Evolutionary conservation across 1,140 invertebrate genomes (phyloP).

Genomic region (Helicoverpa zea): DNA sequence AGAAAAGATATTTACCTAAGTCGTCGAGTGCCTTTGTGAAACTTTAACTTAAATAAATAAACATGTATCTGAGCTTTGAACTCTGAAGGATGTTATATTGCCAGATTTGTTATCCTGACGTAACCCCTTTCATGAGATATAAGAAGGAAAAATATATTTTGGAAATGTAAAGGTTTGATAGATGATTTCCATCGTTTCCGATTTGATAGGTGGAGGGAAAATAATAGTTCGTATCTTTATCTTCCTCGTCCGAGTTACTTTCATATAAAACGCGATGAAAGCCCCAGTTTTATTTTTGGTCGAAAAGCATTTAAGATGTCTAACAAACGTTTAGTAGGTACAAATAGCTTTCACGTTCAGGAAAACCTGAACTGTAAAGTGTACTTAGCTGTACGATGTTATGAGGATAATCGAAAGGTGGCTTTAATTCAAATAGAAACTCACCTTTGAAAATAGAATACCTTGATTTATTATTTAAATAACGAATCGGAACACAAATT

Average conservation of each 20-base stretch:
- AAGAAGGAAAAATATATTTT: constrained; percentile 35
- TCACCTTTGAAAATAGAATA: neutral
- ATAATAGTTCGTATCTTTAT: constrained; percentile 12
- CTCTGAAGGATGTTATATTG: constrained; percentile 24
- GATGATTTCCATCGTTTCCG: constrained; percentile 36
- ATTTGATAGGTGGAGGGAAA: constrained; percentile 16
- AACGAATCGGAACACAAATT: constrained; percentile 13
- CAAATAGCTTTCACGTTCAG: neutral
- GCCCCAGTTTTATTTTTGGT: constrained; percentile 13
- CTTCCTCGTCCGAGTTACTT: neutral
- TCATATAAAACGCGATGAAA: neutral
- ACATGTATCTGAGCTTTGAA: constrained; percentile 30
- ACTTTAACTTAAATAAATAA: constrained; percentile 18
- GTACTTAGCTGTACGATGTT: neutral
- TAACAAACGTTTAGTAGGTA: neutral
- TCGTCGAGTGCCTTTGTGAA: constrained; percentile 1
- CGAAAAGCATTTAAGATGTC: neutral
- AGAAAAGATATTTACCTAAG: constrained; percentile 16
- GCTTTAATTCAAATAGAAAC: too few species aligned
- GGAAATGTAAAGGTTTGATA: constrained; percentile 19
- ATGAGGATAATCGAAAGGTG: neutral
- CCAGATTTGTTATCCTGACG: constrained; percentile 31
- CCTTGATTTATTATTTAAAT: constrained; percentile 14
- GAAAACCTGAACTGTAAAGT: neutral
- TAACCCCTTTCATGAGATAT: constrained; percentile 36